Conservation (phyloP, 2,888 invertebrate species). For the Odiellus spinosus region DNA sequence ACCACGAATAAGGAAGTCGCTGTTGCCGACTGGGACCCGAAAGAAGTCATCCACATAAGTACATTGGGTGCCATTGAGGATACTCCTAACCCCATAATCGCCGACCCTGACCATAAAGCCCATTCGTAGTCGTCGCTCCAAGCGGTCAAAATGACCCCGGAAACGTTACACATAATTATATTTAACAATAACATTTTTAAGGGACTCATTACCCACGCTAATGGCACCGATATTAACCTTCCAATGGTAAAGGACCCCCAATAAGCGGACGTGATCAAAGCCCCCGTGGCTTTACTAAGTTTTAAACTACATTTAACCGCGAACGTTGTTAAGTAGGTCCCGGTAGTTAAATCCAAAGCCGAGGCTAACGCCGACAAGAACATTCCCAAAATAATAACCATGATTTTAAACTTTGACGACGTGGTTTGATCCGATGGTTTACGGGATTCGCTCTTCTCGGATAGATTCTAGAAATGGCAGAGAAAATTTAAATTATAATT, state of each 20-base stretch:
- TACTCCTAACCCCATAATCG: slow-evolving; percentile 31
- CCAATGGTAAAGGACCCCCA: slow-evolving; percentile 32
- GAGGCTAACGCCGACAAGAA: no score
- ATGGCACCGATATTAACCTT: slow-evolving; percentile 29
- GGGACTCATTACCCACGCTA: slow-evolving; percentile 28
- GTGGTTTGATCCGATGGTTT: no score
- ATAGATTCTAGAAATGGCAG: no score
- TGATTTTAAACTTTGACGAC: no score
- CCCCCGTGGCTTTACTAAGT: slow-evolving; percentile 27
- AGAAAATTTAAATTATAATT: no score
- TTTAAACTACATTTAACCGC: slow-evolving; percentile 25
- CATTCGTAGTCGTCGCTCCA: slow-evolving; percentile 21
- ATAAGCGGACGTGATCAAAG: slow-evolving; percentile 30
- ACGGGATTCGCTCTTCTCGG: no score
- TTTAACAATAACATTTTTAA: slow-evolving; percentile 29
- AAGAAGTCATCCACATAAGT: slow-evolving; percentile 28
- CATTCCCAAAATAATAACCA: no score
- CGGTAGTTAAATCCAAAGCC: slow-evolving; percentile 32
- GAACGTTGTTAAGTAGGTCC: slow-evolving; percentile 30
- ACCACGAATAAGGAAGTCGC: slow-evolving; percentile 21
- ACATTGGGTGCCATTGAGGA: slow-evolving; percentile 33
- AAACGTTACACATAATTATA: slow-evolving; percentile 24
- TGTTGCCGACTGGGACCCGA: no score
- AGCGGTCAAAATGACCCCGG: slow-evolving; percentile 25
- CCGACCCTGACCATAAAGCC: slow-evolving; percentile 30